These are phyloP conservation scores for Vesta saturnalis DNA, from an alignment of 2,888 invertebrate genomes.

Conservation along the genomic window DNA sequence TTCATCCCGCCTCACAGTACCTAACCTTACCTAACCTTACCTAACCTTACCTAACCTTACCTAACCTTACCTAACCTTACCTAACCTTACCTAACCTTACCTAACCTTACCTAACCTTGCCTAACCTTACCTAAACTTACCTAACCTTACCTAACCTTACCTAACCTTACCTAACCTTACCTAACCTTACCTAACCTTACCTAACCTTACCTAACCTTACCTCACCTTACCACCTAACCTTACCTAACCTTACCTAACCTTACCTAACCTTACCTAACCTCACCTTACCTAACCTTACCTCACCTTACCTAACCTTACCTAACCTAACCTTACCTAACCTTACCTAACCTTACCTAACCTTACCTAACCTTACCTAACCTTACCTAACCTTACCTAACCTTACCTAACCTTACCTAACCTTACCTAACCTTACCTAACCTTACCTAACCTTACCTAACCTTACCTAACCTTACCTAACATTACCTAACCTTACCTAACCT, in stretches of 20 bases:
- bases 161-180: slow-evolving; percentile 41
- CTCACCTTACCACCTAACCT: slow-evolving; percentile 41
- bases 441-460: too few species aligned
- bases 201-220: slow-evolving; percentile 37
- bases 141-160: slow-evolving; percentile 32
- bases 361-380: too few species aligned
- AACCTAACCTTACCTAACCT: slow-evolving; percentile 25
- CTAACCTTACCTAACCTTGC: too few species aligned
- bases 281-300: slow-evolving; percentile 36
- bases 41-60: too few species aligned
- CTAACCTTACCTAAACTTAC: too few species aligned
- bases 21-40: slow-evolving; percentile 31
- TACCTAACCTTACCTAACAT: too few species aligned
- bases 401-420: too few species aligned
- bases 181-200: slow-evolving; percentile 41
- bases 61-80: too few species aligned
- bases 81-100: slow-evolving; percentile 30
- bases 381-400: too few species aligned
- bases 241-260: slow-evolving; percentile 41
- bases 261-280: slow-evolving; percentile 38
- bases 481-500: too few species aligned
- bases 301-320: slow-evolving; percentile 37
- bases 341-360: slow-evolving; percentile 35
- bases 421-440: too few species aligned
- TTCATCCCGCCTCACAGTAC: not conserved